Percentiles rank a stretch among this genome's conserved stretches.
Conservation (phyloP, 2,113 vertebrate species). For the Trochalopteron elliotii region DNA sequence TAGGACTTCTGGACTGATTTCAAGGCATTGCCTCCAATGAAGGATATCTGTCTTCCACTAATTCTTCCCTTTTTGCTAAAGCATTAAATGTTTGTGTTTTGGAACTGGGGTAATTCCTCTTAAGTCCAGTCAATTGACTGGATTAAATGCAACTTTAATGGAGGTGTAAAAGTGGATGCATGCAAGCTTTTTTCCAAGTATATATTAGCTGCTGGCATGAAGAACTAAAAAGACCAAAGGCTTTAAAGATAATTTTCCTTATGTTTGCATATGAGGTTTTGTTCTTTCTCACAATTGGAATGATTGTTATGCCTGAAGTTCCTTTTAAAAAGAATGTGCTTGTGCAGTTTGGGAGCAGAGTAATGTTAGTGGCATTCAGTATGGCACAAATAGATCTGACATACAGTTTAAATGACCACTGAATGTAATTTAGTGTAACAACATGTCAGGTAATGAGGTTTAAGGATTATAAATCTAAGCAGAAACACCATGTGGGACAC, state of each 20-base stretch:
- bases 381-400: neutral
- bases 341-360: neutral
- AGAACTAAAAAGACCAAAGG: neutral
- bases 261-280: neutral
- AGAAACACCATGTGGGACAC: neutral
- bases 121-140: neutral
- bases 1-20: neutral
- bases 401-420: neutral
- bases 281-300: neutral
- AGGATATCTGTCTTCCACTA: neutral
- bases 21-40: neutral
- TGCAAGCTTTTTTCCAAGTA: neutral
- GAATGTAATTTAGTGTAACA: neutral
- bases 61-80: neutral
- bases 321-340: neutral
- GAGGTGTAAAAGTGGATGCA: neutral
- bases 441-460: constrained; percentile 1
- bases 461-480: neutral
- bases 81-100: neutral
- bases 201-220: neutral
- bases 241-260: neutral
- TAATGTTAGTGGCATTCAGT: neutral
- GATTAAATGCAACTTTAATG: neutral
- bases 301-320: neutral
- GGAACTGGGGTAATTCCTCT: neutral